A percentile compares a stretch with the other conserved stretches of the same genome.
These are phyloP conservation scores for Leptosomus discolor DNA, from an alignment of 2,113 vertebrate genomes.

Conservation along the genomic window DNA sequence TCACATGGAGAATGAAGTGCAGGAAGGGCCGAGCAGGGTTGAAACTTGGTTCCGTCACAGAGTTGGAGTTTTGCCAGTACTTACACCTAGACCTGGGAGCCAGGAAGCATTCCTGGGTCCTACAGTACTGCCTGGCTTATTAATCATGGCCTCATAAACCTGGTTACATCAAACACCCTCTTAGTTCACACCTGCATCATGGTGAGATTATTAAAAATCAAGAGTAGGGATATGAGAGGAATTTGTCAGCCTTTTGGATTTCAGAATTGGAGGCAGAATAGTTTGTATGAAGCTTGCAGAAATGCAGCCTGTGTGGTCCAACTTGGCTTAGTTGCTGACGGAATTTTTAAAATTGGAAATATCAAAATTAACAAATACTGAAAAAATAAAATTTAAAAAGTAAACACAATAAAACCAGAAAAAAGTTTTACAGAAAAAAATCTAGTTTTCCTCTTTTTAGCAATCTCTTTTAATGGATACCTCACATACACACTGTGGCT, in stretches of 20 bases:
- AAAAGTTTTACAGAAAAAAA: background rate
- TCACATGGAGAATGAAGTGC: background rate
- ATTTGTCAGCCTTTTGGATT: background rate
- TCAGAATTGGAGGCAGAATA: background rate
- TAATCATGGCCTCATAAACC: background rate
- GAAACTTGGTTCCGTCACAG: background rate
- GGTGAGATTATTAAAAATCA: background rate
- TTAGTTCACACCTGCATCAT: background rate
- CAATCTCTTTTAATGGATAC: background rate
- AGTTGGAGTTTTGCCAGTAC: background rate
- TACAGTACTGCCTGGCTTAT: background rate
- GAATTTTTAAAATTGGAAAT: background rate
- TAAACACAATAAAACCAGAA: background rate
- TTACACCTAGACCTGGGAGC: background rate
- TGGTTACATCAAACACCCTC: background rate
- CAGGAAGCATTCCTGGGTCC: background rate
- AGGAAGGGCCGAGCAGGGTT: background rate
- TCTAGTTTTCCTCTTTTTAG: background rate
- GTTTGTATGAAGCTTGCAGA: background rate
- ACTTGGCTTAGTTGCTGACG: background rate
- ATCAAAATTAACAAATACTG: background rate
- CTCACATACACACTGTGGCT: background rate
- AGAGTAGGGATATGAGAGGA: background rate
- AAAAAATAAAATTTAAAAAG: background rate
- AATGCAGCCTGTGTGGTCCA: background rate